Conservation (phyloP, 2,797 vertebrate genomes). For the Denticeps clupeoides region DNA sequence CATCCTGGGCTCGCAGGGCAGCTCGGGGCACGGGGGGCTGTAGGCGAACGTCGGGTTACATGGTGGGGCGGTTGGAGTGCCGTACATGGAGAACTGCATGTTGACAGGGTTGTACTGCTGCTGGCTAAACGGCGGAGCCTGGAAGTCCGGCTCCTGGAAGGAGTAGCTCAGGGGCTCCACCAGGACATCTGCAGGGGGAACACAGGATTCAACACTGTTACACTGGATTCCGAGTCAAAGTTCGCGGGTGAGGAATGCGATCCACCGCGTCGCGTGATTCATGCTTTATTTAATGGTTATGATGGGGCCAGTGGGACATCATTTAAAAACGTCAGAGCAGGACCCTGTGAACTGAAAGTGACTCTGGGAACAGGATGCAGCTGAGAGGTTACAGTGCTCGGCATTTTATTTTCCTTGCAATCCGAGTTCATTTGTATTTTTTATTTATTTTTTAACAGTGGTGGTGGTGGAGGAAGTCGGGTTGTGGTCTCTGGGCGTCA, state of each 20-base stretch:
- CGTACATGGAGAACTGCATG: constrained; percentile 63
- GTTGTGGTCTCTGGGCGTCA: constrained; percentile 19
- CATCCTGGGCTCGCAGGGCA: constrained; percentile 52
- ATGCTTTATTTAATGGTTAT: constrained; percentile 35
- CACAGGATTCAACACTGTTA: constrained; percentile 6
- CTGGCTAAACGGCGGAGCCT: constrained; percentile 68
- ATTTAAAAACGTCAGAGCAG: constrained; percentile 34
- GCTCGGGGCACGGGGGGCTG: constrained; percentile 54
- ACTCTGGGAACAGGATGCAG: constrained; percentile 60
- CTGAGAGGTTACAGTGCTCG: constrained; percentile 43
- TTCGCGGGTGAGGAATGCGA: constrained; percentile 29
- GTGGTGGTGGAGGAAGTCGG: no score
- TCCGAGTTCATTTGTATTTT: constrained; percentile 20
- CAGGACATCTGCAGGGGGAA: constrained; percentile 65
- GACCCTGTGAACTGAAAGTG: constrained; percentile 41
- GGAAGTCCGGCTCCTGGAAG: constrained; percentile 72
- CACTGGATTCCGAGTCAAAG: constrained; percentile 14
- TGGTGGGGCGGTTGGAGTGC: constrained; percentile 56
- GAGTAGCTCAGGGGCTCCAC: constrained; percentile 75
- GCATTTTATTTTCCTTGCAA: constrained; percentile 20
- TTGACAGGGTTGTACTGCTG: constrained; percentile 60
- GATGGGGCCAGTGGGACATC: constrained; percentile 40
- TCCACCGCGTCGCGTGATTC: constrained; percentile 32
- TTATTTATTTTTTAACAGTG: constrained; percentile 22
- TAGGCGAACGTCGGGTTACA: constrained; percentile 61